Base-by-base conservation (phyloP, 2,113 vertebrate genomes). In the Antechinus stuartii region DNA sequence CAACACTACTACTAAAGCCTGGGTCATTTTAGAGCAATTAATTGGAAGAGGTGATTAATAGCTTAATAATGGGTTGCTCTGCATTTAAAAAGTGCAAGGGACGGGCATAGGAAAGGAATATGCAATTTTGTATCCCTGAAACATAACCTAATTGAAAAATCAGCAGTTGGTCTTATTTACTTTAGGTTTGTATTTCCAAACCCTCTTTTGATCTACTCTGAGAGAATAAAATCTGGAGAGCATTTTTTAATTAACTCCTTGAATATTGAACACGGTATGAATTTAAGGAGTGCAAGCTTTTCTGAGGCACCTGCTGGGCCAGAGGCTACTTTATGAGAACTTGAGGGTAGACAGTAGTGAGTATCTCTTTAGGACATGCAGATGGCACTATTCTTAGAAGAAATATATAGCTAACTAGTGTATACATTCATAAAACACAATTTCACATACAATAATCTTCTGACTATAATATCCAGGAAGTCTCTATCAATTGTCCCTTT, bases 41-140 rank as follows among this genome's bases (percentile, higher is more conserved):
- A 98, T 98, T 98, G 98, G 92, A 98, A 97, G 98, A 96, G 97
- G 98, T 99, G 98, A 99, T 99, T 99, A 99, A 99, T 98, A 98
- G 98, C 98, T 98, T 97, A 98, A 99, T 99, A 99, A 98, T 98
- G 98, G 98, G 97, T 98, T 98, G 97, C 96, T 98, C 98, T 97
- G 96, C 96, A 93, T 98, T 98, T 98, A 95, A 97, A 97, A 94
- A 98, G 97, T 52, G 96, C 97, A 93, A 96, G 95, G 97, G 95
- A 96, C 0, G 54, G 11, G 53, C 2, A 91, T 93, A 91, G 97
- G 91, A 95, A 95, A 97, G 96, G 97, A 98, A 98, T 95, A 54
- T 97, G 97, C 95, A 94, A 97, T 98, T 98, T 94, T 4, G 97
- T 95, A 94, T 97, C 98, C 98, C 97, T 97, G 96, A 98, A 98